These are phyloP conservation scores for Nasonia oneida DNA, from an alignment of 2,888 invertebrate species.

Conservation along the genomic window DNA sequence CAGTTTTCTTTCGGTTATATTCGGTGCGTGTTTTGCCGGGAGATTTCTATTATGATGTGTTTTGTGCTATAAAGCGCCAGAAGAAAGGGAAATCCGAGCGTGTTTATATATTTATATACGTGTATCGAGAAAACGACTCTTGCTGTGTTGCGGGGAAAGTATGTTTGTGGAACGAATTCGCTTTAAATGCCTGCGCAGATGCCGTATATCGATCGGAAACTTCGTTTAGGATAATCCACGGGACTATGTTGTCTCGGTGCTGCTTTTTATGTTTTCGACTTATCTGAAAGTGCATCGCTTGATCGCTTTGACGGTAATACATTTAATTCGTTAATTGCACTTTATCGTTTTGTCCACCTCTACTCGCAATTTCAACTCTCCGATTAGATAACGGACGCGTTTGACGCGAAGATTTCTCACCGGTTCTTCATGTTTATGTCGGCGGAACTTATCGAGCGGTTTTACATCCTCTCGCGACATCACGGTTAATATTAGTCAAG, in stretches of 20 bases:
- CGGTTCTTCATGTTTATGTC: background rate
- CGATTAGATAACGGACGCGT: background rate
- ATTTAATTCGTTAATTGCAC: background rate
- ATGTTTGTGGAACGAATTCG: slow-evolving; percentile 42
- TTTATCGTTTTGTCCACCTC: slow-evolving; percentile 1
- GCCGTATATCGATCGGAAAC: slow-evolving; percentile 8
- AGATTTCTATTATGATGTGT: slow-evolving; percentile 26
- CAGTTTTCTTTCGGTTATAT: background rate
- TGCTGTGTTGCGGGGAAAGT: slow-evolving; percentile 20
- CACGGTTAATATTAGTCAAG: slow-evolving; percentile 6
- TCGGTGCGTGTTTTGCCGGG: background rate
- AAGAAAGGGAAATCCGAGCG: slow-evolving; percentile 30
- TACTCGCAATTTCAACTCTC: background rate
- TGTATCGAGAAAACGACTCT: background rate
- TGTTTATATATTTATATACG: slow-evolving; percentile 14
- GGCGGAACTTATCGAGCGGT: background rate
- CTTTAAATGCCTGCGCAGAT: background rate
- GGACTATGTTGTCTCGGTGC: background rate
- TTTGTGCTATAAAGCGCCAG: background rate
- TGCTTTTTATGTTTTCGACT: background rate
- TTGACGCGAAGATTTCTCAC: background rate
- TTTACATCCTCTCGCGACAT: background rate
- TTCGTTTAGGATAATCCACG: background rate
- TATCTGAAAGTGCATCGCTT: background rate
- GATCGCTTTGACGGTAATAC: background rate